Percentiles rank a stretch among this genome's conserved stretches.
Evolutionary conservation across 2,797 vertebrate species (phyloP).

Genomic region (Sylvilagus floridanus): DNA sequence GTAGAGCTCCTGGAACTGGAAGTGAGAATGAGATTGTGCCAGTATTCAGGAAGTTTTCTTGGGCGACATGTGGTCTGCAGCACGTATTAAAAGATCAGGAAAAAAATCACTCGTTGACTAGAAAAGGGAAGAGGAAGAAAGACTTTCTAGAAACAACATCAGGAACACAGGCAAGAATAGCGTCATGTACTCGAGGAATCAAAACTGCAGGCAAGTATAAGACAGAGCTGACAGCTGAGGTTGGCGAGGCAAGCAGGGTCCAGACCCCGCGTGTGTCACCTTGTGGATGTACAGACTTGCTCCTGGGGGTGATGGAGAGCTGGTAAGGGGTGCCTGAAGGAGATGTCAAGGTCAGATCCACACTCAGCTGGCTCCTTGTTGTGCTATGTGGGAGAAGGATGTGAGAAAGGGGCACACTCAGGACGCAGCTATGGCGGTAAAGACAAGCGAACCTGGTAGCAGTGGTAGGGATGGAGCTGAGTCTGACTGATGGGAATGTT

Average conservation of each 20-base stretch:
- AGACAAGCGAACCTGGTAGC: not conserved
- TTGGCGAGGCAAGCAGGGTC: not conserved
- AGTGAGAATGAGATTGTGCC: no score
- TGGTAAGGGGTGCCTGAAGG: rapidly evolving
- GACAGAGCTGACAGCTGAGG: not conserved
- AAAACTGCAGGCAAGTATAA: not conserved
- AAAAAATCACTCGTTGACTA: not conserved
- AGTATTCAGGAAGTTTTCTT: not conserved
- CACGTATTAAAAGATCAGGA: not conserved
- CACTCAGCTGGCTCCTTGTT: not conserved
- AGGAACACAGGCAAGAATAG: not conserved
- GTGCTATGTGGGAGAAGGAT: no score
- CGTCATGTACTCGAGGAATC: not conserved
- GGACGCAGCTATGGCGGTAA: not conserved
- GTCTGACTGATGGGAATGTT: not conserved
- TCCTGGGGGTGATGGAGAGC: not conserved
- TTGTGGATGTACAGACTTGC: not conserved
- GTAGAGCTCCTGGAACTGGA: no score
- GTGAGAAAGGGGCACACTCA: rapidly evolving
- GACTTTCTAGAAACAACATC: not conserved
- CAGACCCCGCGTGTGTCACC: not conserved
- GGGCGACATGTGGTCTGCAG: not conserved
- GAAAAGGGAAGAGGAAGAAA: not conserved
- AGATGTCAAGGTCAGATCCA: not conserved
- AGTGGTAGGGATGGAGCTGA: no score